These are phyloP conservation scores for Phalacrocorax brasilianus DNA, from an alignment of 2,113 vertebrate species.

Conservation along the genomic window DNA sequence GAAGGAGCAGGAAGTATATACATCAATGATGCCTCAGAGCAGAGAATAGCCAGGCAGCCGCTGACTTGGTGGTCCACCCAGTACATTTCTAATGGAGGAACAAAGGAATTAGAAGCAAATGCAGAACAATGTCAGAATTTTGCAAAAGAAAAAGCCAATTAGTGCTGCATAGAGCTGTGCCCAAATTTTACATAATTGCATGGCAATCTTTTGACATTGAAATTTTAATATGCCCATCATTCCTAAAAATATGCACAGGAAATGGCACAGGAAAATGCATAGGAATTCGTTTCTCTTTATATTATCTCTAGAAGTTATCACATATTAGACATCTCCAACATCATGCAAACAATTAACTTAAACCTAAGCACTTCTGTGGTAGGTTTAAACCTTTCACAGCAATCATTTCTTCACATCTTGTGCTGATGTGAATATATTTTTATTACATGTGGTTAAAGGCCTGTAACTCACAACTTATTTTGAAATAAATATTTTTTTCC, in stretches of 20 bases:
- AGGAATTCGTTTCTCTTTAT: background rate
- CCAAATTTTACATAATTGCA: background rate
- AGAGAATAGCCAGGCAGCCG: background rate
- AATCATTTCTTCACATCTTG: background rate
- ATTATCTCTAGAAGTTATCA: background rate
- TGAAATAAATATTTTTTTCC: background rate
- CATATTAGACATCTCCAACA: background rate
- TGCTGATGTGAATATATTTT: background rate
- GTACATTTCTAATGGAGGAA: background rate
- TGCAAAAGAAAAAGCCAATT: background rate
- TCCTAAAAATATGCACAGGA: background rate
- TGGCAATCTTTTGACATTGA: background rate
- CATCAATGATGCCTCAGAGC: background rate
- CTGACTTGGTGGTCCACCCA: slow-evolving; percentile 32
- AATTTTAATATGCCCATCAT: background rate
- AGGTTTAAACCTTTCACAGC: background rate
- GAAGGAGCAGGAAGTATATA: background rate
- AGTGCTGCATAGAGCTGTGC: background rate
- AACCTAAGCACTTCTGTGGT: background rate
- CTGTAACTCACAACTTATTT: background rate
- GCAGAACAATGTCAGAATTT: background rate
- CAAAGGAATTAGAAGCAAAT: slow-evolving; percentile 24
- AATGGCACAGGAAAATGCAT: background rate
- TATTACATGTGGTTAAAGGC: background rate
- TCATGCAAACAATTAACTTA: background rate